Evolutionary conservation across 2,113 vertebrate genomes (phyloP).

Genomic region (Chiloscyllium plagiosum): DNA sequence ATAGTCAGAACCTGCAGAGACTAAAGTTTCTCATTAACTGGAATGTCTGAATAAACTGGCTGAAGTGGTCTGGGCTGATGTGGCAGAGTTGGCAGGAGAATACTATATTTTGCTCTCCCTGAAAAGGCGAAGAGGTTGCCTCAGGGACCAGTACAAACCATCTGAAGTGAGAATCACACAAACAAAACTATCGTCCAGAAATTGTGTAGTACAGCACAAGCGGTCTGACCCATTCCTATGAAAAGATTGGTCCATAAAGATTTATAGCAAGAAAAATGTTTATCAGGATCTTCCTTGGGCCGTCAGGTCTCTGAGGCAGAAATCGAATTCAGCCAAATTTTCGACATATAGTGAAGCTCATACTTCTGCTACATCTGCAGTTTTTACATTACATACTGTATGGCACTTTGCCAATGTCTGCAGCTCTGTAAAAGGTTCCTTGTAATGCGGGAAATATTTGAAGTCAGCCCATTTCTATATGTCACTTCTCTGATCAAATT

Average conservation of each 20-base stretch:
- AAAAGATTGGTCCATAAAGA: neutral
- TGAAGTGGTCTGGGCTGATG: neutral
- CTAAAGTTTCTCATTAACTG: too few species aligned
- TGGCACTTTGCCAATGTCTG: neutral
- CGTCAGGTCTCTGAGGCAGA: neutral
- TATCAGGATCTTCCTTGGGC: neutral
- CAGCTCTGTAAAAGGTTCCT: neutral
- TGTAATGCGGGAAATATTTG: neutral
- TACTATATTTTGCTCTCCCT: neutral
- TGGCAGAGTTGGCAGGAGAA: too few species aligned
- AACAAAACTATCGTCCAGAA: neutral
- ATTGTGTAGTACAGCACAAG: neutral
- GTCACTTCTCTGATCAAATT: neutral
- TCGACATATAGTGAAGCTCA: neutral
- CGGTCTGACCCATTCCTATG: neutral
- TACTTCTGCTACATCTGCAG: neutral
- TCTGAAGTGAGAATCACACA: neutral
- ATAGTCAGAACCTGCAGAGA: too few species aligned
- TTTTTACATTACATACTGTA: neutral
- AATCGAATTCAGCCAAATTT: neutral
- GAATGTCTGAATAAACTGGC: neutral
- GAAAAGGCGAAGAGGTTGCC: neutral
- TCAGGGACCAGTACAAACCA: neutral
- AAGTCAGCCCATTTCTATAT: neutral
- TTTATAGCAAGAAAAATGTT: neutral